Percentiles rank a stretch among this genome's conserved stretches.
These are phyloP conservation scores for Nomada lathburiana DNA, from an alignment of 2,888 invertebrate genomes.

Conservation along the genomic window DNA sequence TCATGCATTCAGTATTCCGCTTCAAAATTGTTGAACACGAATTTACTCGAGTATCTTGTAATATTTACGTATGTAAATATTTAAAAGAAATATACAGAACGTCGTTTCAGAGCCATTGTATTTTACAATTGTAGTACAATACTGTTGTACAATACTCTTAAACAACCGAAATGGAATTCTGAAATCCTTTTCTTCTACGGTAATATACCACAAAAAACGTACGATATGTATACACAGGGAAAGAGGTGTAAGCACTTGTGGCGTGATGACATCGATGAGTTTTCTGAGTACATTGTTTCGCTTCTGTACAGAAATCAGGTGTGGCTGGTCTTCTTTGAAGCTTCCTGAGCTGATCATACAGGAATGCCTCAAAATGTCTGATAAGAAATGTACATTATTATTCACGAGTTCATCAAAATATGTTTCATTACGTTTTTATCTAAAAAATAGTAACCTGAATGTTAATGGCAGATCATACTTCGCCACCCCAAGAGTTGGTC, in stretches of 20 bases:
- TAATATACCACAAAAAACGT: constrained; percentile 58
- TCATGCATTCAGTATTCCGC: constrained; percentile 31
- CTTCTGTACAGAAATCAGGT: constrained; percentile 88
- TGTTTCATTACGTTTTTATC: background rate
- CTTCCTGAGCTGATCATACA: constrained; percentile 93
- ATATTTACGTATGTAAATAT: background rate
- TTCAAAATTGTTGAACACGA: constrained; percentile 8
- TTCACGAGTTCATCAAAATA: background rate
- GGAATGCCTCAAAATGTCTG: constrained; percentile 91
- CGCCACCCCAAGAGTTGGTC: constrained; percentile 81
- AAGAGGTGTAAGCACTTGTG: constrained; percentile 95
- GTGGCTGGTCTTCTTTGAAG: constrained; percentile 88
- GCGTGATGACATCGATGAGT: constrained; percentile 96
- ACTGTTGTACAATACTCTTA: background rate
- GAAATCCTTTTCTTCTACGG: background rate
- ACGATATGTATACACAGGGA: constrained; percentile 87
- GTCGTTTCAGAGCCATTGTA: too few relatives aligned
- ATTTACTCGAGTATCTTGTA: background rate
- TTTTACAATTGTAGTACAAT: too few relatives aligned
- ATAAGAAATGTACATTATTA: constrained; percentile 1
- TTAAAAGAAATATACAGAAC: too few relatives aligned
- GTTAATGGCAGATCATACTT: constrained; percentile 82
- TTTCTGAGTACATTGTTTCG: constrained; percentile 92
- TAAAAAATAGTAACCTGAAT: constrained; percentile 75
- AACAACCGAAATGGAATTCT: constrained; percentile 41